Base-by-base conservation (phyloP, 2,888 invertebrate genomes). In the Stomorhina lunata region DNA sequence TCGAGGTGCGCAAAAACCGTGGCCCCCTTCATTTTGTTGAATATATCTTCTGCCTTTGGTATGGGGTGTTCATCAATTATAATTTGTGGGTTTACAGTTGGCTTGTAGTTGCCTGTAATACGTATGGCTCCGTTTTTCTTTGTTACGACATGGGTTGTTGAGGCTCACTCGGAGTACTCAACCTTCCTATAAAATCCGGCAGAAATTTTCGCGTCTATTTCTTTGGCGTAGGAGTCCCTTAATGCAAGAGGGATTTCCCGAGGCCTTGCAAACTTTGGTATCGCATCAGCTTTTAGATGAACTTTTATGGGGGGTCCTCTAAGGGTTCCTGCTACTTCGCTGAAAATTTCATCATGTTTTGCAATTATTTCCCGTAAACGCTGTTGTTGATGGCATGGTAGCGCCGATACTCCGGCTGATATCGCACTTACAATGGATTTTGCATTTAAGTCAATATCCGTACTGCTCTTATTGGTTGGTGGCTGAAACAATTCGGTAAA, bases 1-100 rank as follows among this genome's bases (percentile, higher is more conserved):
- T 83, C 72, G 17, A 75, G 40, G 37, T 83, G 78, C 2, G 55
- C 29, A 34, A 71, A 72, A 6, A 29, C 25, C 1, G 57, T 48
- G n/a, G 59, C 71, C 1, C 34, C 59, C 25, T 48, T 32, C 59
- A 72, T 48, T 48, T 59, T 72, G 17, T 72, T 59, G 22, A 72
- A 72, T 12, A 72, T 34, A 37, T 59, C 34, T 5, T 72, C 71
- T 4, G 59, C 9, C 12, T 6, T 72, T 15, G 59, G 71, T 27
- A 73, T 72, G 10, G 81, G 81, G 40, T n/a, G 66, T 34, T 81
- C 68, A 37, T 81, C 83, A 25, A 79, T 68, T 2, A 76, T 53
- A 32, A 84, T 79, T 48, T 63, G 61, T 0, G 81, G 59, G 12
- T 81, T 84, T 10, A 80, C 15, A 4, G 82, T 79, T n/a, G 83